Conservation (phyloP, 2,797 vertebrate species). For the Leptodactylus fallax region DNA sequence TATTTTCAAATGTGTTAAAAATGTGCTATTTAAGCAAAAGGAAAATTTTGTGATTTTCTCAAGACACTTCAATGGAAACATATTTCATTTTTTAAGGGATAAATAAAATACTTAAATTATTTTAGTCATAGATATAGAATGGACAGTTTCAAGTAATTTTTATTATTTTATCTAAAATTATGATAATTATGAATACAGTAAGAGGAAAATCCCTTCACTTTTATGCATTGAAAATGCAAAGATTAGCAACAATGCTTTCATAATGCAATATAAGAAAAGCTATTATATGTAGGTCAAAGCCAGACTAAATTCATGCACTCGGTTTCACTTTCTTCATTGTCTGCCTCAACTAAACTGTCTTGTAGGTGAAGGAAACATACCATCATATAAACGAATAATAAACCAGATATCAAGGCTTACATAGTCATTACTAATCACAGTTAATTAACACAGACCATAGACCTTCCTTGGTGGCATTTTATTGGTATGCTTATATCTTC, state of each 20-base stretch:
- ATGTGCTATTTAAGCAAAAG: neutral
- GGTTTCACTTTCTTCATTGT: neutral
- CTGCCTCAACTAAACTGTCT: neutral
- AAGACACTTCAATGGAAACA: neutral
- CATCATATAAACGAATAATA: neutral
- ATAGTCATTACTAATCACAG: slow-evolving; percentile 7
- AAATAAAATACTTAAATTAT: neutral
- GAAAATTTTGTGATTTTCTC: neutral
- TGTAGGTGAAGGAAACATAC: slow-evolving; percentile 26
- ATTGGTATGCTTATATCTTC: neutral
- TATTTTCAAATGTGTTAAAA: neutral
- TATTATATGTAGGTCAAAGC: slow-evolving; percentile 10
- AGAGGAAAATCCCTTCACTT: too few species aligned
- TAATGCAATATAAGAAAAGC: neutral
- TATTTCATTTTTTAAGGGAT: neutral
- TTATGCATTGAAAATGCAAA: neutral
- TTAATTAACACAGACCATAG: neutral
- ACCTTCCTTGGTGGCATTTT: neutral
- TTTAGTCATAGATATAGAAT: too few species aligned
- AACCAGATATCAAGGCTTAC: neutral
- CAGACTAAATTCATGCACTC: neutral
- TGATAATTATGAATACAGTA: too few species aligned
- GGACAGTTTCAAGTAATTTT: neutral
- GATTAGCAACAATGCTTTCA: neutral
- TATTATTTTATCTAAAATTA: neutral